phyloP scores from a whole-genome alignment of 2,797 vertebrate genomes.

The Crocodylus rhombifer region DNA sequence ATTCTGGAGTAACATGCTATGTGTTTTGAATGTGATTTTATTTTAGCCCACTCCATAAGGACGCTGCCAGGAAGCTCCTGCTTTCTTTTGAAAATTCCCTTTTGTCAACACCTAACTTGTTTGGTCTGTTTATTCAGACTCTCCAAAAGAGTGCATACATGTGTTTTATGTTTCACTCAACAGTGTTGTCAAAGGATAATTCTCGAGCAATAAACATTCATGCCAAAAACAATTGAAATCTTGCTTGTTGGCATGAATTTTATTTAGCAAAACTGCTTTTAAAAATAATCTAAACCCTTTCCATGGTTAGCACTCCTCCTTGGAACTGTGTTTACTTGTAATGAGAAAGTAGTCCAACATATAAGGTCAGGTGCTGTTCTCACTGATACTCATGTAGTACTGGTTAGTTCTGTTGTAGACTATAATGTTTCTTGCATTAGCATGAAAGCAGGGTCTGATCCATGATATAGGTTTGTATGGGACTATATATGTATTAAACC shows the following conservation, averaged over 20 bases:
- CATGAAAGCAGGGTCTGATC: neutral
- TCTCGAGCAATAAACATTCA: neutral
- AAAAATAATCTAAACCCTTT: neutral
- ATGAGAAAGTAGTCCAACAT: neutral
- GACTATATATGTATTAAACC: no score
- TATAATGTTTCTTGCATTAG: neutral
- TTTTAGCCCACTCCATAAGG: no score
- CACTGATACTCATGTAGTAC: neutral
- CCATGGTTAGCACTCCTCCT: neutral
- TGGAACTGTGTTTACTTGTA: neutral
- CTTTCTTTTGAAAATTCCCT: neutral
- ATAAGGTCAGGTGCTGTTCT: neutral
- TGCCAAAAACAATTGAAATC: neutral
- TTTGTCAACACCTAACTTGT: neutral
- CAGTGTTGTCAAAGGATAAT: neutral
- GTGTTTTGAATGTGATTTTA: neutral
- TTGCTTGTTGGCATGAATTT: neutral
- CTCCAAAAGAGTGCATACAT: rapidly evolving
- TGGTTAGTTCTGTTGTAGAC: neutral
- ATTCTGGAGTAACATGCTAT: neutral
- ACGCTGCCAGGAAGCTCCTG: neutral
- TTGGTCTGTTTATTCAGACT: neutral
- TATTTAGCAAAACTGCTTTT: neutral
- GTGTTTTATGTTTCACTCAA: neutral
- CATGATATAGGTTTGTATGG: neutral